phyloP scores from a whole-genome alignment of 2,113 vertebrate genomes.

The Tor tambroides region DNA sequence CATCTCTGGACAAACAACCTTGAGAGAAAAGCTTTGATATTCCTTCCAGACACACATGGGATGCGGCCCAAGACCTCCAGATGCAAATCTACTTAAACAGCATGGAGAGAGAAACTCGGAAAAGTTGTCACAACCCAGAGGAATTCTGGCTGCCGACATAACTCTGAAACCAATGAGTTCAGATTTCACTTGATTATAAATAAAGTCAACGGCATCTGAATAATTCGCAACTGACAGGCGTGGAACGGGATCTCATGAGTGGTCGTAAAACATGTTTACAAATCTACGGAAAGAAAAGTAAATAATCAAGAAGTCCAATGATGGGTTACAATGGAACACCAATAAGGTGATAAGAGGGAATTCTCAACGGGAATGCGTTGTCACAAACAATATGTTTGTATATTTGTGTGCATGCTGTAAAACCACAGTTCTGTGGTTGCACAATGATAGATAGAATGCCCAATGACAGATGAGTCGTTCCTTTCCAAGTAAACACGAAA shows the following conservation, averaged over 20 bases:
- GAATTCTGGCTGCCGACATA: constrained; percentile 33
- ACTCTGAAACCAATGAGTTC: constrained; percentile 47
- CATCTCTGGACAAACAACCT: constrained; percentile 47
- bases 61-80: constrained; percentile 58
- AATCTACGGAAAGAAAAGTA: background rate
- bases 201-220: constrained; percentile 40
- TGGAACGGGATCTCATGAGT: background rate
- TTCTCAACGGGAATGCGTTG: background rate
- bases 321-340: background rate
- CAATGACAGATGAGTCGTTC: background rate
- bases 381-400: constrained; percentile 15
- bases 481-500: constrained; percentile 21
- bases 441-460: constrained; percentile 8
- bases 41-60: constrained; percentile 51
- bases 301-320: background rate
- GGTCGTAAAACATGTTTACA: constrained; percentile 13
- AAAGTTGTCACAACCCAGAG: constrained; percentile 28
- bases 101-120: constrained; percentile 54
- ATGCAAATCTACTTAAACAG: constrained; percentile 66
- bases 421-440: constrained; percentile 18
- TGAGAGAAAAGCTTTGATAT: constrained; percentile 53
- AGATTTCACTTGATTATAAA: constrained; percentile 43
- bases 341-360: background rate
- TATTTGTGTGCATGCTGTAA: constrained; percentile 14
- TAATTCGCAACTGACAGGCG: background rate